These are phyloP conservation scores for Tribolium freemani DNA, from an alignment of 2,888 invertebrate genomes.

Conservation along the genomic window DNA sequence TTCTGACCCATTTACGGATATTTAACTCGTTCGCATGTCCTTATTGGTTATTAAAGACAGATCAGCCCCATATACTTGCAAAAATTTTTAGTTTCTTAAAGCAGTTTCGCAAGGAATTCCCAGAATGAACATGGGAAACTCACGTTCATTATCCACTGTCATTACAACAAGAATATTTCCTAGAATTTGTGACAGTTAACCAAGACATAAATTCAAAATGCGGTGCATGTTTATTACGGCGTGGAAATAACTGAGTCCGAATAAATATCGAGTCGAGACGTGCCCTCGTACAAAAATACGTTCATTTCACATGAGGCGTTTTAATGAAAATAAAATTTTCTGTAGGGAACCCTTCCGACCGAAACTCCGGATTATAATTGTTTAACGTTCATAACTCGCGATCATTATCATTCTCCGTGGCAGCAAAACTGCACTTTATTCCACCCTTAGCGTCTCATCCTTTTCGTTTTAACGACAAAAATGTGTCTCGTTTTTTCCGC, in stretches of 20 bases:
- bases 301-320: slow-evolving; percentile 28
- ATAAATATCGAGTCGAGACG: slow-evolving; percentile 15
- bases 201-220: slow-evolving; percentile 23
- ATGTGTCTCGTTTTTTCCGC: slow-evolving; percentile 11
- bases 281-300: slow-evolving; percentile 8
- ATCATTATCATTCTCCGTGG: slow-evolving; percentile 47
- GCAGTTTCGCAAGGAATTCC: neutral
- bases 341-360: slow-evolving; percentile 19
- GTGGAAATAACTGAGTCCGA: slow-evolving; percentile 5
- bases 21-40: neutral
- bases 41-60: neutral
- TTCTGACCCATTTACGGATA: too few relatives aligned
- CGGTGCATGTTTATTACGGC: slow-evolving; percentile 23
- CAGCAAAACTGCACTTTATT: slow-evolving; percentile 46
- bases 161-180: slow-evolving; percentile 29
- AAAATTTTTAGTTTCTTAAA: too few relatives aligned
- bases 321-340: slow-evolving; percentile 37
- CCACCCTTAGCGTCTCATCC: slow-evolving; percentile 36
- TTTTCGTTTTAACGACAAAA: slow-evolving; percentile 31
- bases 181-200: slow-evolving; percentile 31
- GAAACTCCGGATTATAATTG: slow-evolving; percentile 42
- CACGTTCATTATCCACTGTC: slow-evolving; percentile 26
- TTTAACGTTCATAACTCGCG: slow-evolving; percentile 47
- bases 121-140: slow-evolving; percentile 25
- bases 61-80: neutral